Evolutionary conservation across 2,888 invertebrate species (phyloP).

Genomic region (Dryococelus australis): DNA sequence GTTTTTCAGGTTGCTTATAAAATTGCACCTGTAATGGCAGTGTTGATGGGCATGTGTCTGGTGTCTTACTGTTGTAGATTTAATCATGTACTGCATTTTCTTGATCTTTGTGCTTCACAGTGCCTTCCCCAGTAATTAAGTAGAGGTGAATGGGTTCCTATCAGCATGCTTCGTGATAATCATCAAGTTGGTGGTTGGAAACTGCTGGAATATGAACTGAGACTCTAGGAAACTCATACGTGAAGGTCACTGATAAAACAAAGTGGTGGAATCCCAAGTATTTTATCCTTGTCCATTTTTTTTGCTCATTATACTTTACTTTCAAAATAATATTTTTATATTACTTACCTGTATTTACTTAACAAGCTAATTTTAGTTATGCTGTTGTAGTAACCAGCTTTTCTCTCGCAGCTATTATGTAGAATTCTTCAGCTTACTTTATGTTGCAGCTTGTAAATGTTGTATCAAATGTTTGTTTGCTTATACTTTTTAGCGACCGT

Average conservation of each 20-base stretch:
- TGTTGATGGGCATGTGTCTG: too few species aligned
- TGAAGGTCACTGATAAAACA: neutral
- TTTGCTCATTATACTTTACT: neutral
- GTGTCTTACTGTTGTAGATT: too few species aligned
- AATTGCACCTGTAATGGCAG: too few species aligned
- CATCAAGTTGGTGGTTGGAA: neutral
- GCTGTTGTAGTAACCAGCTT: neutral
- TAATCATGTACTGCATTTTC: too few species aligned
- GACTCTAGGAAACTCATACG: neutral
- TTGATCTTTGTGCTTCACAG: neutral
- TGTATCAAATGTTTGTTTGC: neutral
- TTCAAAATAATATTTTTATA: neutral
- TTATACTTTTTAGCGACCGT: neutral
- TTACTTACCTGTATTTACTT: neutral
- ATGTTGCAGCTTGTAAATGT: conserved; percentile 18
- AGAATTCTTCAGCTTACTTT: neutral
- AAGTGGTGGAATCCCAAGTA: neutral
- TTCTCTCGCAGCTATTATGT: conserved; percentile 20
- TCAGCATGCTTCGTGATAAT: neutral
- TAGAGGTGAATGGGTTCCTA: neutral
- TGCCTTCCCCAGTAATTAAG: neutral
- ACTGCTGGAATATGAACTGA: neutral
- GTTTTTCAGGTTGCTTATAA: too few species aligned
- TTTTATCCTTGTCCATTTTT: neutral
- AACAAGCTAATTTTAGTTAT: too few species aligned